phyloP scores from a whole-genome alignment of 2,113 vertebrate genomes.

The Embiotoca jacksoni region DNA sequence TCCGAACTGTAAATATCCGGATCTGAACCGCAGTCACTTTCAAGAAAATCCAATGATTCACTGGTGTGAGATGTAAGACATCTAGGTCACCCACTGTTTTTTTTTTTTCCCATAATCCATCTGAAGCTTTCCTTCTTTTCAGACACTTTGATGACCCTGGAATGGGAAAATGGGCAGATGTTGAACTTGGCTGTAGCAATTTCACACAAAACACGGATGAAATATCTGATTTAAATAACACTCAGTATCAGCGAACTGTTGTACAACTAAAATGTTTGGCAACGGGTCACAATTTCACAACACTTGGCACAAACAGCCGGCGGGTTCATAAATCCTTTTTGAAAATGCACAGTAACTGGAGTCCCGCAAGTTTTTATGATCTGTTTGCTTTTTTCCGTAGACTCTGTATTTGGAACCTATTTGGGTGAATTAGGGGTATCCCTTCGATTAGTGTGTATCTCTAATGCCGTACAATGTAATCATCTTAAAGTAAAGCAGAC shows the following conservation, averaged over 20 bases:
- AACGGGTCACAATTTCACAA: constrained; percentile 21
- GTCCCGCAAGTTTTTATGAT: not conserved
- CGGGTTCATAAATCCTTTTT: constrained; percentile 6
- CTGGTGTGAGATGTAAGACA: constrained; percentile 12
- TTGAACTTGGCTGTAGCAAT: constrained; percentile 33
- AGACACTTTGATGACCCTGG: constrained; percentile 27
- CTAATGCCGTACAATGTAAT: too few species aligned
- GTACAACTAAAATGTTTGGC: constrained; percentile 31
- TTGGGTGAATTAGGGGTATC: too few species aligned
- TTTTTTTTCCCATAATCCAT: constrained; percentile 29
- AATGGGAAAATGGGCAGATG: constrained; percentile 38
- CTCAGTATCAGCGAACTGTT: constrained; percentile 9
- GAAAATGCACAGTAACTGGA: not conserved
- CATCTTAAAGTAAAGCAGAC: too few species aligned
- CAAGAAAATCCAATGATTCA: constrained; percentile 18
- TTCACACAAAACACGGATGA: constrained; percentile 41
- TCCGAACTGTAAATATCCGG: constrained; percentile 13
- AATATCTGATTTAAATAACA: constrained; percentile 33
- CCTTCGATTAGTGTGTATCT: too few species aligned
- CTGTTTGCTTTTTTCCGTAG: not conserved
- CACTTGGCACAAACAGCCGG: constrained; percentile 32
- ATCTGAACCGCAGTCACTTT: not conserved
- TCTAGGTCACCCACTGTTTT: constrained; percentile 25
- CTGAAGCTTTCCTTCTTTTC: constrained; percentile 11
- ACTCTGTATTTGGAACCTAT: too few species aligned